Percentiles rank a stretch among this genome's conserved stretches.
These are phyloP conservation scores for Sorex araneus DNA, from an alignment of 2,113 vertebrate species.

Conservation along the genomic window DNA sequence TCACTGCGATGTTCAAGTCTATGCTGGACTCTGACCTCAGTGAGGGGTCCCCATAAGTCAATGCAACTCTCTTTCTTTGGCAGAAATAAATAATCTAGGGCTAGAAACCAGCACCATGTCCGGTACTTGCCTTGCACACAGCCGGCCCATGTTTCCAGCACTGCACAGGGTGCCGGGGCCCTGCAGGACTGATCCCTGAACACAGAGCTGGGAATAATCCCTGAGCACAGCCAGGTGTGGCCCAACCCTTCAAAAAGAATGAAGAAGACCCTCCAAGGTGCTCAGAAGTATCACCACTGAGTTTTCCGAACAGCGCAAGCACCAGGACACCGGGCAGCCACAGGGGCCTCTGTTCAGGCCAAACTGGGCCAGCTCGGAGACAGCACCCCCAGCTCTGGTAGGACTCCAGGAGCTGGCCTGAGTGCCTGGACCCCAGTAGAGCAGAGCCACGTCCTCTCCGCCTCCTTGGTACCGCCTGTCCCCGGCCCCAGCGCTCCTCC, in stretches of 20 bases:
- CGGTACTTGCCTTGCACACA: too few species aligned
- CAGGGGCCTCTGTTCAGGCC: not conserved
- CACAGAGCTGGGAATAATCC: too few species aligned
- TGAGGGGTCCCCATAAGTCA: not conserved
- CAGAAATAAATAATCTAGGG: not conserved
- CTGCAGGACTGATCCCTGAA: too few species aligned
- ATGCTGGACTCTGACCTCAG: constrained; percentile 18
- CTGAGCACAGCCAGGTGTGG: too few species aligned
- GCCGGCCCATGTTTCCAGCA: too few species aligned
- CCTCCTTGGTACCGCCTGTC: not conserved
- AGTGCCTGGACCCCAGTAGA: not conserved
- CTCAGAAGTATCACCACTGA: not conserved
- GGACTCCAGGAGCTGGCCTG: not conserved
- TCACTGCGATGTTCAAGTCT: not conserved
- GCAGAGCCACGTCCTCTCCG: accelerated
- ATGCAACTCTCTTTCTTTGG: not conserved
- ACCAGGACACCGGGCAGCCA: not conserved
- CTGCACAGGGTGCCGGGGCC: too few species aligned
- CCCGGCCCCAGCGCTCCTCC: accelerated
- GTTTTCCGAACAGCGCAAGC: not conserved
- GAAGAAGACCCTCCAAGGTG: not conserved
- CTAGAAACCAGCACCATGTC: too few species aligned
- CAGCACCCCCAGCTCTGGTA: too few species aligned
- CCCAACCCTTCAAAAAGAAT: too few species aligned
- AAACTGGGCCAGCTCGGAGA: not conserved